A percentile compares a stretch with the other conserved stretches of the same genome.
Evolutionary conservation across 2,113 vertebrate genomes (phyloP).

Genomic region (Galeopterus variegatus): DNA sequence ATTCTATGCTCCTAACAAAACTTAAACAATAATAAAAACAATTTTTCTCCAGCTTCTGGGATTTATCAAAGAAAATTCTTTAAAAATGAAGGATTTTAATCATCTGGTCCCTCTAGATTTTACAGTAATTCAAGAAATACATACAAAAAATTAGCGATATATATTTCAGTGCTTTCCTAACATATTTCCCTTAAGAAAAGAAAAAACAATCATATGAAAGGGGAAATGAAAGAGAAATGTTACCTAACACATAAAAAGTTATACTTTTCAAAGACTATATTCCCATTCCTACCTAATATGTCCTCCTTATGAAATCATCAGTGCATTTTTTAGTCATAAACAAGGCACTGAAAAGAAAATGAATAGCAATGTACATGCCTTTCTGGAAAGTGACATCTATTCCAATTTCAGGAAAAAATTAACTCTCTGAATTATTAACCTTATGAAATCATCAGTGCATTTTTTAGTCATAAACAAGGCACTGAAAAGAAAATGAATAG

Average conservation of each 20-base stretch:
- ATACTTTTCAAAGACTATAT: constrained; percentile 66
- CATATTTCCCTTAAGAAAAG: constrained; percentile 68
- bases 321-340: constrained; percentile 65
- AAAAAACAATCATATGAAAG: constrained; percentile 53
- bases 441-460: constrained; percentile 53
- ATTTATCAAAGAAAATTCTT: constrained; percentile 66
- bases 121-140: constrained; percentile 60
- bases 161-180: constrained; percentile 58
- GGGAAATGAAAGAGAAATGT: constrained; percentile 60
- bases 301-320: constrained; percentile 70
- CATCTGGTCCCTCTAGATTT: constrained; percentile 62
- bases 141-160: not conserved
- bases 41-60: constrained; percentile 24
- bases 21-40: constrained; percentile 59
- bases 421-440: constrained; percentile 78
- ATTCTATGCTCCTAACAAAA: constrained; percentile 37
- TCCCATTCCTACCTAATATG: constrained; percentile 69
- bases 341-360: constrained; percentile 71
- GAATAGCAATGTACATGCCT: constrained; percentile 60
- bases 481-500: constrained; percentile 72
- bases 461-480: constrained; percentile 65
- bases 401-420: constrained; percentile 60
- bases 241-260: constrained; percentile 63
- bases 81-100: constrained; percentile 72
- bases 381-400: constrained; percentile 69